Percentiles rank a stretch among this genome's conserved stretches.
phyloP scores from a whole-genome alignment of 1,140 invertebrate genomes.

The Dolichoris vasculosae region DNA sequence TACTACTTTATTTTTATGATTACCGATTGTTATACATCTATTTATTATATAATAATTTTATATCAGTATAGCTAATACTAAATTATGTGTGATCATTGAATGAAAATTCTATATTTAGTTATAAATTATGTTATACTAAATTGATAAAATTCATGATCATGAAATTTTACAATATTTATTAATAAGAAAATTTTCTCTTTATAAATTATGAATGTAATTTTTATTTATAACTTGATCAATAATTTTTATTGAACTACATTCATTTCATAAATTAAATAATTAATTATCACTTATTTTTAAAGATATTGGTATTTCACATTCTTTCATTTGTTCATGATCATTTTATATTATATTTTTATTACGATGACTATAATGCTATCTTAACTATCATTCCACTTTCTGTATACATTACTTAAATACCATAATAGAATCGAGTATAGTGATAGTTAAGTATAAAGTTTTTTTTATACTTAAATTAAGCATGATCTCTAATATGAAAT shows the following conservation, averaged over 20 bases:
- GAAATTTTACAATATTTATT: not conserved
- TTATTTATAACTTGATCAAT: not conserved
- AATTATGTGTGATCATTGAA: not conserved
- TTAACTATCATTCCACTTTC: slow-evolving; percentile 26
- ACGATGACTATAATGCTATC: not conserved
- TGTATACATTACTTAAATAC: slow-evolving; percentile 19
- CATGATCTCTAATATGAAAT: slow-evolving; percentile 45
- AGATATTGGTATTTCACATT: slow-evolving; percentile 21
- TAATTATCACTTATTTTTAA: not conserved
- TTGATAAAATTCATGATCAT: not conserved
- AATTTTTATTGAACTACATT: not conserved
- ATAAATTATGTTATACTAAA: not conserved
- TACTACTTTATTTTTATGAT: no score
- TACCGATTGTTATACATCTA: not conserved
- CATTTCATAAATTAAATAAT: not conserved
- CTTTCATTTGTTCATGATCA: slow-evolving; percentile 3
- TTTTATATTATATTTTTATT: slow-evolving; percentile 38
- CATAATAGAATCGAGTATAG: slow-evolving; percentile 17
- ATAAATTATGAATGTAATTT: not conserved
- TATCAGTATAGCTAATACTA: not conserved
- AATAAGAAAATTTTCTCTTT: not conserved
- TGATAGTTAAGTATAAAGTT: slow-evolving; percentile 23
- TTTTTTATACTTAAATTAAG: slow-evolving; percentile 36
- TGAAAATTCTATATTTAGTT: not conserved
- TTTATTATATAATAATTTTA: not conserved